Evolutionary conservation across 2,888 invertebrate species (phyloP).

Genomic region (Patella pellucida): DNA sequence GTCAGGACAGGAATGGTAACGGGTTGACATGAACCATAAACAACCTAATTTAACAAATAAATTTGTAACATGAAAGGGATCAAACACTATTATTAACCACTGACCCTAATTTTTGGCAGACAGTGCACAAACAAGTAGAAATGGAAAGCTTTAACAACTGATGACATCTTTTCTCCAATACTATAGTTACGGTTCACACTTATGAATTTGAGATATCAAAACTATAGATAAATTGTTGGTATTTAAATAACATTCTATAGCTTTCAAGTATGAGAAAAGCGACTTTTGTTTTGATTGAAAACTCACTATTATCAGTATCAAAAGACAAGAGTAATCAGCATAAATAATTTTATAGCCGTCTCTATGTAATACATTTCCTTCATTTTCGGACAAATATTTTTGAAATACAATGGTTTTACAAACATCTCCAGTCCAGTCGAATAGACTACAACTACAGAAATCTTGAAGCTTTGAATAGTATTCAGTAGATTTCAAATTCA

Average conservation of each 20-base stretch:
- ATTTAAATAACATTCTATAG: slow-evolving; percentile 11
- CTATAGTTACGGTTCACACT: background rate
- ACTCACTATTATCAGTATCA: slow-evolving; percentile 1
- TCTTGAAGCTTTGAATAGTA: no score
- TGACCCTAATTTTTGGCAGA: slow-evolving; percentile 11
- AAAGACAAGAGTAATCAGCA: background rate
- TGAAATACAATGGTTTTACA: slow-evolving; percentile 8
- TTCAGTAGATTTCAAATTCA: no score
- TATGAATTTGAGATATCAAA: background rate
- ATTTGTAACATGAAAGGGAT: background rate
- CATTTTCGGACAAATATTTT: slow-evolving; percentile 15
- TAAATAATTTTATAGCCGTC: background rate
- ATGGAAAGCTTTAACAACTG: no score
- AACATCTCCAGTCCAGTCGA: background rate
- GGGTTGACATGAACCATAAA: slow-evolving; percentile 14
- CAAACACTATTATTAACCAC: background rate
- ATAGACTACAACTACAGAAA: no score
- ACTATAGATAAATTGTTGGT: slow-evolving; percentile 1
- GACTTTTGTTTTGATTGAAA: slow-evolving; percentile 14
- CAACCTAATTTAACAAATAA: slow-evolving; percentile 11
- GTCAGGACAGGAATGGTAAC: slow-evolving; percentile 9
- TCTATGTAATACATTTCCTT: slow-evolving; percentile 10
- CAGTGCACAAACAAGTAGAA: background rate
- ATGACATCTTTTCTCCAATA: no score
- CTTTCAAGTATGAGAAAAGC: slow-evolving; percentile 10